These are phyloP conservation scores for Ips typographus DNA, from an alignment of 1,140 invertebrate species.

Conservation along the genomic window DNA sequence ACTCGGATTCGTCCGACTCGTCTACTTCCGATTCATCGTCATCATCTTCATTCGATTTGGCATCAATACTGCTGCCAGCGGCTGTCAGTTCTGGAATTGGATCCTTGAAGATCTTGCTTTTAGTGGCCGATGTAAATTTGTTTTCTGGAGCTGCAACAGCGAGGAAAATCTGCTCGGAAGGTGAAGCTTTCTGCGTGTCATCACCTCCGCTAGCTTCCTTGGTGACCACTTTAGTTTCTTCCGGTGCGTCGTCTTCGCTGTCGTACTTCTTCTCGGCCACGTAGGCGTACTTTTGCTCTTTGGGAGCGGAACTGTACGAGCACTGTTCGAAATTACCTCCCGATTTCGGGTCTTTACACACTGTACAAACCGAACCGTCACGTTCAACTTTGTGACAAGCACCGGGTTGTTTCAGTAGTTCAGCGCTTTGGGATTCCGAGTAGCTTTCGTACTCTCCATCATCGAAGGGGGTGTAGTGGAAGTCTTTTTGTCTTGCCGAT, in stretches of 20 bases:
- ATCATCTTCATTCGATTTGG: constrained; percentile 24
- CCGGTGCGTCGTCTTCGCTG: constrained; percentile 56
- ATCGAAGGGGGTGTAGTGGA: constrained; percentile 34
- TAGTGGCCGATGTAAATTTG: constrained; percentile 18
- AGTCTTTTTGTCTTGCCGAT: constrained; percentile 43
- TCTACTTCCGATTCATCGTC: constrained; percentile 19
- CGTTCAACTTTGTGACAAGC: constrained; percentile 63
- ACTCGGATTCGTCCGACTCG: constrained; percentile 19
- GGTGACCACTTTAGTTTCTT: constrained; percentile 41
- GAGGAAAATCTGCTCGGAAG: constrained; percentile 6
- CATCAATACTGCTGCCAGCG: constrained; percentile 27
- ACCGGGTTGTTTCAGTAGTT: constrained; percentile 59
- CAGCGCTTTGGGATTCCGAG: constrained; percentile 57
- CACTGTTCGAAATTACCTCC: constrained; percentile 72
- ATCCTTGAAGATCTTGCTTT: constrained; percentile 31
- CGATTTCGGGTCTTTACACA: constrained; percentile 67
- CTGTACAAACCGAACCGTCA: constrained; percentile 64
- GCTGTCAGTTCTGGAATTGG: constrained; percentile 24
- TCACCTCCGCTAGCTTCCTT: constrained; percentile 9
- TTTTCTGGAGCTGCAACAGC: constrained; percentile 12
- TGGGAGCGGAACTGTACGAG: constrained; percentile 66
- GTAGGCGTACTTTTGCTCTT: constrained; percentile 70
- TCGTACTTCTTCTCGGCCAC: constrained; percentile 61
- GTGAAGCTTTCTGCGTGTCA: not conserved
- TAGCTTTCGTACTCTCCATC: constrained; percentile 45